Conservation (phyloP, 2,797 vertebrate species). For the Triplophysa yarkandensis region DNA sequence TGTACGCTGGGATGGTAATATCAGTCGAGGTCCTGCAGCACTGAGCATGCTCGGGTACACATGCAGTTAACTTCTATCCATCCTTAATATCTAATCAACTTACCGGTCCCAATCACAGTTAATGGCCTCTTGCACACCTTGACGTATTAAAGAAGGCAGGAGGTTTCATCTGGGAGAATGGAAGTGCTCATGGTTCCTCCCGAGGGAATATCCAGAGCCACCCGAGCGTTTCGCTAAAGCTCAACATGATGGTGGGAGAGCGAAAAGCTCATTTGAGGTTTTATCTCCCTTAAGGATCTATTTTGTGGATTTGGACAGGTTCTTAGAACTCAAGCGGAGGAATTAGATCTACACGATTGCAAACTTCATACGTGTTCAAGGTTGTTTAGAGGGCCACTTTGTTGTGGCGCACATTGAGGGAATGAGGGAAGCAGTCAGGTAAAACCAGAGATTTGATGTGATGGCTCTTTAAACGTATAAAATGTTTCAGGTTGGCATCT, state of each 20-base stretch:
- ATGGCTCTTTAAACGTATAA: not conserved
- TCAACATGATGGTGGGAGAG: conserved; percentile 27
- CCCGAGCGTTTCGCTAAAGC: conserved; percentile 21
- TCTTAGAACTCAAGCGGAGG: conserved; percentile 14
- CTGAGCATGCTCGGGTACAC: conserved; percentile 12
- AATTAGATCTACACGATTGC: conserved; percentile 29
- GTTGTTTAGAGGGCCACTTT: conserved; percentile 6
- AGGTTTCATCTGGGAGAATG: conserved; percentile 44
- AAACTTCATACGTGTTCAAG: conserved; percentile 34
- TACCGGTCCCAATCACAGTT: conserved; percentile 32
- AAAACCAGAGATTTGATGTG: not conserved
- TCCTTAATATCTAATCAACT: conserved; percentile 29
- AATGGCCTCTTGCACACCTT: conserved; percentile 36
- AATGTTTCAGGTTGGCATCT: not conserved
- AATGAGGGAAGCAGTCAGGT: not conserved
- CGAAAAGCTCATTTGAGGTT: conserved; percentile 47
- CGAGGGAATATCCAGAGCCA: conserved; percentile 39
- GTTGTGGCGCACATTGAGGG: not conserved
- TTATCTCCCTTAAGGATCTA: conserved; percentile 33
- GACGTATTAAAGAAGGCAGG: conserved; percentile 31
- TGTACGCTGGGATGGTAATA: not conserved
- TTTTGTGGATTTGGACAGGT: conserved; percentile 32
- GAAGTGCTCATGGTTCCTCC: conserved; percentile 39
- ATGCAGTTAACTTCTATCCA: conserved; percentile 19
- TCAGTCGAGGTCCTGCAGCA: conserved; percentile 16